Conservation (phyloP, 2,888 invertebrate genomes). For the Acronicta leporina region DNA sequence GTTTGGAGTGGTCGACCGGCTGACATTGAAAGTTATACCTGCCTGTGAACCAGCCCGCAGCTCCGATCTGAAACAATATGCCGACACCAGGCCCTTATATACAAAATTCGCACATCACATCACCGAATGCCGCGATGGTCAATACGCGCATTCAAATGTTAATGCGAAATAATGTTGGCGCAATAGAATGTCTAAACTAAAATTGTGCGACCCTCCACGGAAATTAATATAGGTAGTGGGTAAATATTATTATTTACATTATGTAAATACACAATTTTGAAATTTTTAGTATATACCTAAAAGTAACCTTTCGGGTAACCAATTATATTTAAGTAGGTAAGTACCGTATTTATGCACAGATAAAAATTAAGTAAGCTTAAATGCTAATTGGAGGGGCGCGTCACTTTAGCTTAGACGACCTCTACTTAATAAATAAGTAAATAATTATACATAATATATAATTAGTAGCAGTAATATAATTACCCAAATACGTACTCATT, state of each 20-base stretch:
- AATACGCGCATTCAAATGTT: constrained; percentile 45
- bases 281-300: too few relatives aligned
- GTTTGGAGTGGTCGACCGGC: constrained; percentile 98
- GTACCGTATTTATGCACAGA: neutral
- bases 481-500: constrained; percentile 48
- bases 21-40: constrained; percentile 98
- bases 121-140: constrained; percentile 43
- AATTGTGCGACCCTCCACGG: neutral
- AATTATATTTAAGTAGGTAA: too few relatives aligned
- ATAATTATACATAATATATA: constrained; percentile 4
- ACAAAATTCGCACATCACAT: constrained; percentile 57
- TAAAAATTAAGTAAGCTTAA: neutral
- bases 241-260: too few relatives aligned
- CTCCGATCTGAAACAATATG: constrained; percentile 94
- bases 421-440: neutral
- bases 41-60: constrained; percentile 98
- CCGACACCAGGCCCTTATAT: constrained; percentile 82
- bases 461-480: constrained; percentile 41
- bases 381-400: neutral
- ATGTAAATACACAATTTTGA: too few relatives aligned
- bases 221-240: neutral
- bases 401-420: neutral
- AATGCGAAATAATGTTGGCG: constrained; percentile 49
- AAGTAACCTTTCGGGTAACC: too few relatives aligned
- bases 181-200: constrained; percentile 6